Evolutionary conservation across 2,113 vertebrate genomes (phyloP).

Genomic region (cattle (Bos taurus)): ARS-UCD2.0 NC_037331.1:5709001-5709500

Average conservation of each 20-base stretch:
- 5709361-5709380: background rate
- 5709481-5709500: background rate
- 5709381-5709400: background rate
- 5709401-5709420: background rate
- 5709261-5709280: background rate
- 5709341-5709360: background rate
- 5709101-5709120: background rate
- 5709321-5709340: background rate
- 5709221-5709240: too few species aligned
- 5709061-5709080: fast-evolving
- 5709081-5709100: fast-evolving
- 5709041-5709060: background rate
- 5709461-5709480: background rate
- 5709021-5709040: background rate
- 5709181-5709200: background rate
- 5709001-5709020: fast-evolving
- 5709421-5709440: background rate
- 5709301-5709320: background rate
- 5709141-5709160: fast-evolving
- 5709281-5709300: fast-evolving
- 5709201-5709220: background rate
- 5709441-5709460: background rate
- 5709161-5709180: background rate
- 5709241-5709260: background rate
- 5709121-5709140: too few species aligned